Evolutionary conservation across 2,888 invertebrate genomes (phyloP).

Genomic region (Sminthurides aquaticus): DNA sequence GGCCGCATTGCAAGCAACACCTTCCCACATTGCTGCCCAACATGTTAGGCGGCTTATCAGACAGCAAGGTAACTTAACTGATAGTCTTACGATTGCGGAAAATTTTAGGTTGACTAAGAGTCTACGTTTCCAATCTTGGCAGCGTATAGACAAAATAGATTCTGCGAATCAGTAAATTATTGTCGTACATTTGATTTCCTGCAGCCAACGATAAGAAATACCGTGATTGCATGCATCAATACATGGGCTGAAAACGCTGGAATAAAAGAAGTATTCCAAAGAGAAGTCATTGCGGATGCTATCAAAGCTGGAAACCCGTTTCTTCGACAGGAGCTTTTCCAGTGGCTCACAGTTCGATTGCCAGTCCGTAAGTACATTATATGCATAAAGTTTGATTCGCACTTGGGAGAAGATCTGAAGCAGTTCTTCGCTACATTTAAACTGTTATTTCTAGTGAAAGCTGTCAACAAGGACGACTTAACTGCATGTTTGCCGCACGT

Average conservation of each 20-base stretch:
- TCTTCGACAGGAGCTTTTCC: constrained; percentile 70
- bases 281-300: constrained; percentile 81
- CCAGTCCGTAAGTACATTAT: constrained; percentile 52
- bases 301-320: constrained; percentile 77
- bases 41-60: constrained; percentile 60
- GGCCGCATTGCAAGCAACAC: constrained; percentile 68
- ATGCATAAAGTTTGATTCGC: too few species aligned
- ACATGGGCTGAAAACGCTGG: constrained; percentile 77
- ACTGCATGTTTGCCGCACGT: constrained; percentile 66
- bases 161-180: too few species aligned
- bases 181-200: background rate
- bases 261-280: constrained; percentile 72
- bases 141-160: too few species aligned
- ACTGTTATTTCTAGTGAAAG: too few species aligned
- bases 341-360: constrained; percentile 75
- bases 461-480: constrained; percentile 74
- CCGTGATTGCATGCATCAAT: constrained; percentile 71
- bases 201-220: constrained; percentile 24
- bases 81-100: constrained; percentile 19
- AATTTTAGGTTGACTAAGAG: background rate
- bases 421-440: too few species aligned
- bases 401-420: too few species aligned
- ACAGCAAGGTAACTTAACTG: constrained; percentile 70
- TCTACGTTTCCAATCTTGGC: background rate
- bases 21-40: constrained; percentile 75